Evolutionary conservation across 2,888 invertebrate genomes (phyloP), one percentile per base, ranked within the genome.

Genomic region (Prosapia bicincta): DNA sequence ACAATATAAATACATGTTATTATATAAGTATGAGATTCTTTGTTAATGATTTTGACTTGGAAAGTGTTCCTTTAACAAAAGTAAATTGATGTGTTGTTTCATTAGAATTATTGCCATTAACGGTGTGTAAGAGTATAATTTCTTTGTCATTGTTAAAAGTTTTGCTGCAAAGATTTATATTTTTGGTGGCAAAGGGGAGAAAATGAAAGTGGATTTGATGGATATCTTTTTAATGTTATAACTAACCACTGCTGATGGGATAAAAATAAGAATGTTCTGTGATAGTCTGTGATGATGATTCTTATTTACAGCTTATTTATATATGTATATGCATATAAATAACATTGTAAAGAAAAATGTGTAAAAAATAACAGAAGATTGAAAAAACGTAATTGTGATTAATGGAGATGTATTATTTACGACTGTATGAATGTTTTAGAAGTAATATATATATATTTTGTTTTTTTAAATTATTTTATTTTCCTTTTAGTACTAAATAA

Each of bases 241-340:
- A 75, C 77, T 71, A 77, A 76, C 76, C 66, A 77, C 76, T 77
- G 77, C 79, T 78, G 80, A 72, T 71, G 73, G 68, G 68, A 68
- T 72, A 68, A 77, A 72, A 72, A 68, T 72, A 68, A 77, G 75
- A 72, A 77, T 69, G 76, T 78, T 54, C 80, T 80, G 80, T 80
- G 80, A 80, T 80, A 79, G 80, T 76, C 78, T 80, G 80, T 80
- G 80, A 80, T 80, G 78, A 79, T 78, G 76, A 79, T 78, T 77
- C 72, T 78, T 78, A 78, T 79, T 79, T 78, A 77, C 74, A 78
- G 72, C 66, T 72, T 30, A 72, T 72, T 43, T 43, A 70, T 54
- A 54, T 20, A 54, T 54, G 20, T 20, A 54, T 54, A 54, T 54
- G 25, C 26, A 67, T 26, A 67, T 68, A 68, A 72, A 68, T 73